Evolutionary conservation across 2,113 vertebrate species (phyloP), one percentile per base, ranked within the genome.

Genomic region (Butorides virescens): DNA sequence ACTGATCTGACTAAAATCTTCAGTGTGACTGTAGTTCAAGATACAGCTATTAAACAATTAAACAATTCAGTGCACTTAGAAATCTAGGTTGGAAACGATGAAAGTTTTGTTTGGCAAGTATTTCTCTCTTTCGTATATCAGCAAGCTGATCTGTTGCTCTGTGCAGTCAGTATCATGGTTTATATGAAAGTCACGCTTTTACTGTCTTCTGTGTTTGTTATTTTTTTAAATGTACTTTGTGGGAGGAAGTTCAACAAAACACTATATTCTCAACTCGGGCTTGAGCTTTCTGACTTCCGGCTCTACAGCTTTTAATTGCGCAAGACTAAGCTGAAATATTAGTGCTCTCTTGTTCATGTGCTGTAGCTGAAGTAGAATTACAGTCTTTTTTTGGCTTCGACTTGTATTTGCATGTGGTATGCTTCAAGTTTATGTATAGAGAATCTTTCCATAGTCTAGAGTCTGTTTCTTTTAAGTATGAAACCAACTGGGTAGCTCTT

Each of bases 241-340:
- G 94, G 92, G 92, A 96, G 94, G 96, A 97, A 96, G 97, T 96
- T 95, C 75, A 94, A 82, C 86, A 94, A 92, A 97, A 84, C 83
- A 14, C 86, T 67, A 1, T 46, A 86, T 88, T 93, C 82, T 94
- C 37, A 70, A 9, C 37, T 81, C 5, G 2, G 65, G 71, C 80
- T 59, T 10, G 71, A 90, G 94, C 44, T 90, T 56, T 75, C 39
- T 75, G 87, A 80, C 46, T 95, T 97, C 95, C 92, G 67, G 75
- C 88, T 83, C 59, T 61, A 7, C 82, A 75, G 84, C 15, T 76
- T 76, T 32, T 19, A 30, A 5, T 65, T 67, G 77, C 92, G 87
- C 85, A 71, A 83, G 77, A 26, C 7, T 0, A 22, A 90, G 82
- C 66, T 92, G 94, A 85, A 49, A 18, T 68, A 16, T 52, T 8